phyloP scores from a whole-genome alignment of 1,140 invertebrate species.

The Euglossa dilemma region DNA sequence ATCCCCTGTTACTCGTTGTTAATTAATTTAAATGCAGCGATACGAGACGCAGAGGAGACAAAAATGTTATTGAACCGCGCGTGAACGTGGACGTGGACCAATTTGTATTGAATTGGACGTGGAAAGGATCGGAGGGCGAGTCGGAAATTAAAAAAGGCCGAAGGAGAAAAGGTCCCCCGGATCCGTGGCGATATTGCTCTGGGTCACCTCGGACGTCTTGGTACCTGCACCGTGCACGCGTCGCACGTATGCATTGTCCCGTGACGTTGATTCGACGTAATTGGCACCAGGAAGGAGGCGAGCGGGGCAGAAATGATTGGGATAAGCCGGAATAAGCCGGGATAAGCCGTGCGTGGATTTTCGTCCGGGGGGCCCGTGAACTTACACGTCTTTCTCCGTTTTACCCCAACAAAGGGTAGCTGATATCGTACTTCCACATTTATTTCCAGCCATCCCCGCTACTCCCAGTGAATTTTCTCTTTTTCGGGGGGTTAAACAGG shows the following conservation, averaged over 20 bases:
- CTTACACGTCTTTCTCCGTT: slow-evolving; percentile 15
- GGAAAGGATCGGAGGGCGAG: not conserved
- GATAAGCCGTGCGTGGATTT: slow-evolving; percentile 80
- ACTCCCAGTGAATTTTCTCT: no score
- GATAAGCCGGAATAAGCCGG: slow-evolving; percentile 81
- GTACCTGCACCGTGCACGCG: slow-evolving; percentile 46
- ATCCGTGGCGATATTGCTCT: slow-evolving; percentile 34
- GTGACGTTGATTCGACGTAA: slow-evolving; percentile 82
- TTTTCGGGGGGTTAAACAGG: no score
- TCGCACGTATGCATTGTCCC: slow-evolving; percentile 71
- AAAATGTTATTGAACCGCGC: no score
- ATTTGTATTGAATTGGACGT: not conserved
- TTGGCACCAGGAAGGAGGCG: slow-evolving; percentile 80
- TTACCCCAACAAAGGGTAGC: not conserved
- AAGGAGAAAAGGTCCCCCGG: slow-evolving; percentile 26
- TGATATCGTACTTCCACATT: not conserved
- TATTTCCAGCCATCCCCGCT: not conserved
- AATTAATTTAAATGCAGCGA: no score
- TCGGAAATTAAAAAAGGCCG: slow-evolving; percentile 62
- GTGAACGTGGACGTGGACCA: not conserved
- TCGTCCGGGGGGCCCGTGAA: slow-evolving; percentile 42
- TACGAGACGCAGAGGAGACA: not conserved
- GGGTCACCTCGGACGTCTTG: slow-evolving; percentile 28
- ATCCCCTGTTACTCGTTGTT: no score
- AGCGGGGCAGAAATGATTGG: slow-evolving; percentile 81